Base-by-base conservation (phyloP, 2,888 invertebrate species). In the Amaurobius ferox region DNA sequence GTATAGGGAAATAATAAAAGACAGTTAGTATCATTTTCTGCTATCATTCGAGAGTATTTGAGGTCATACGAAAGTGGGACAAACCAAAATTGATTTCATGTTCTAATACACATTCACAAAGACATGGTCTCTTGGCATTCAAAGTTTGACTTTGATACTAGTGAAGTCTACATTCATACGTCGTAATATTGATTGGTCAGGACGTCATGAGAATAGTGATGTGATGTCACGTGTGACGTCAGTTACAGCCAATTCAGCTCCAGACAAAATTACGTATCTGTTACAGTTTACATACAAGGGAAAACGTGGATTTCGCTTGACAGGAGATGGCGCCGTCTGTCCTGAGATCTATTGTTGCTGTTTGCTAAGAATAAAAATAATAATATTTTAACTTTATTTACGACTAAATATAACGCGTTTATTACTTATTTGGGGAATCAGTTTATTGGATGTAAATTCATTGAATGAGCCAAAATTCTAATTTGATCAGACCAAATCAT, bases 291-390 rank as follows among this genome's bases (percentile, higher is more conserved):
- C 30, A 64, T n/a, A 64, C 3, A 16, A 16, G 28, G 64, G 30
- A 64, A 64, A 64, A 29, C 30, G 64, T 64, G 30, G 64, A 64
- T 30, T 30, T 64, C 64, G 30, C 29, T 64, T 64, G 64, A 30
- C 64, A 29, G 64, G 16, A 64, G 64, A 29, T 11, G 64, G 64
- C 64, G 64, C 64, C 64, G 64, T 64, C 64, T 64, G 64, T 30
- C 64, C 64, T 64, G 30, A 64, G 64, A 64, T 64, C 64, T 64
- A 64, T 64, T 64, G 64, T n/a, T 64, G 30, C 64, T 64, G 30
- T 64, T 64, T n/a, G n/a, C 30, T 64, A 11, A 64, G 64, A 3
- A n/a, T n/a, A n/a, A 29, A n/a, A 16, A 6, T 6, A 30, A 30
- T 30, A 29, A 64, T 30, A 64, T 64, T 64, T 64, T 30, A 16